These are phyloP conservation scores for Pomatorhinus ruficollis DNA, from an alignment of 2,113 vertebrate species.

Conservation along the genomic window DNA sequence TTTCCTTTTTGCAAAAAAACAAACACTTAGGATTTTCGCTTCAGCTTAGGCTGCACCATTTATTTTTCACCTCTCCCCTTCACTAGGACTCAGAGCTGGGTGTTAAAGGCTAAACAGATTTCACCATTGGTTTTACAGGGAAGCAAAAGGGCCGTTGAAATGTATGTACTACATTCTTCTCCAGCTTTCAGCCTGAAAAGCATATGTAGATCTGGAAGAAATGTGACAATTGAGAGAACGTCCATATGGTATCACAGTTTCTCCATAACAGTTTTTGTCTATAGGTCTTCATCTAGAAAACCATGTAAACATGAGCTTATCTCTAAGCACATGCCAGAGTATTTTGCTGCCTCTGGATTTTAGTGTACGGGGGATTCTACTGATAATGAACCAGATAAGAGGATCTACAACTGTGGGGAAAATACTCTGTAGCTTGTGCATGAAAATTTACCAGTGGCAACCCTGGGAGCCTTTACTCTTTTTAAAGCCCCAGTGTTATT, in stretches of 20 bases:
- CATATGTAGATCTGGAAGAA: neutral
- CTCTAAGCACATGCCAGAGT: neutral
- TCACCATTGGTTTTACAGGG: neutral
- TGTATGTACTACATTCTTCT: neutral
- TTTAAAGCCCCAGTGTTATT: neutral
- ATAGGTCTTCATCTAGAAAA: neutral
- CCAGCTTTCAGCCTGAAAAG: neutral
- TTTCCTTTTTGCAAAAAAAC: neutral
- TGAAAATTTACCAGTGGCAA: neutral
- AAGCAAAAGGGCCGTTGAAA: neutral
- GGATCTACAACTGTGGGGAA: neutral
- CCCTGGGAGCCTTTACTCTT: neutral
- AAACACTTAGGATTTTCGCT: neutral
- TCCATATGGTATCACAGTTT: neutral
- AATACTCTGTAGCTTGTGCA: neutral
- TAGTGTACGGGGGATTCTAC: neutral
- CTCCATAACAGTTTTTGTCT: neutral
- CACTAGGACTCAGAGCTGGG: neutral
- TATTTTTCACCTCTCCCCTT: neutral
- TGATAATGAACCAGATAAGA: slow-evolving; percentile 42
- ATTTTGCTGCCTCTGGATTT: slow-evolving; percentile 29
- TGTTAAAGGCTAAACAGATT: neutral
- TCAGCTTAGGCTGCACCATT: neutral
- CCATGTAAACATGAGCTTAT: neutral
- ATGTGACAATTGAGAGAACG: neutral